Evolutionary conservation across 1,140 invertebrate species (phyloP).

Genomic region (Anoplolepis gracilipes): DNA sequence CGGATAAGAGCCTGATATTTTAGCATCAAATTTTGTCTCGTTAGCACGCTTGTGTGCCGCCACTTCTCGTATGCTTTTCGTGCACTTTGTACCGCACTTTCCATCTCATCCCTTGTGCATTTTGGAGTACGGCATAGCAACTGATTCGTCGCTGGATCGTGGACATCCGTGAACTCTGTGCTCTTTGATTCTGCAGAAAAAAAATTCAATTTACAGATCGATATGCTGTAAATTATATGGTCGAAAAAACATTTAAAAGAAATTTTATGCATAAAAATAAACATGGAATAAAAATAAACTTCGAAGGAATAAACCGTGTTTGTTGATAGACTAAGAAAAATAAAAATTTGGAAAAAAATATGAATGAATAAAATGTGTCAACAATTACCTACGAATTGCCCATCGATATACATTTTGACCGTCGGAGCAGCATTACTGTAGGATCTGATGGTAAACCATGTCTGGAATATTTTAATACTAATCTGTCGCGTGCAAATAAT

Average conservation of each 20-base stretch:
- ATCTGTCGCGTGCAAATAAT: conserved; percentile 13
- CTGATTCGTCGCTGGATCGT: conserved; percentile 97
- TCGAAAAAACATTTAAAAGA: conserved; percentile 1
- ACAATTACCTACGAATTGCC: conserved; percentile 91
- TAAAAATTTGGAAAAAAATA: not conserved
- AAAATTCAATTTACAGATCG: not conserved
- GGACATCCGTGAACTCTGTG: conserved; percentile 96
- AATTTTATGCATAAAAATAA: not conserved
- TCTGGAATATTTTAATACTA: conserved; percentile 71
- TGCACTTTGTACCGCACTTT: conserved; percentile 94
- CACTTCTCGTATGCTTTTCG: conserved; percentile 94
- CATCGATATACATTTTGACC: conserved; percentile 98
- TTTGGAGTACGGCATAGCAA: conserved; percentile 95
- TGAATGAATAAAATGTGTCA: not conserved
- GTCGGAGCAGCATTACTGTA: conserved; percentile 87
- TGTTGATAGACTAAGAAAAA: not conserved
- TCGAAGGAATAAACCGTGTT: not conserved
- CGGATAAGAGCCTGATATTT: conserved; percentile 94
- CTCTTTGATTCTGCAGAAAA: conserved; percentile 92
- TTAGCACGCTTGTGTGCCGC: conserved; percentile 96
- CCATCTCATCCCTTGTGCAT: conserved; percentile 96
- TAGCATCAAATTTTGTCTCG: conserved; percentile 98
- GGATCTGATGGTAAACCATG: conserved; percentile 67
- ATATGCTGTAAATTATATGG: not conserved
- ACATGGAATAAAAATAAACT: not conserved